A percentile compares a stretch with the other conserved stretches of the same genome.
Conservation (phyloP, 2,888 invertebrate species). For the Protonemura montana region DNA sequence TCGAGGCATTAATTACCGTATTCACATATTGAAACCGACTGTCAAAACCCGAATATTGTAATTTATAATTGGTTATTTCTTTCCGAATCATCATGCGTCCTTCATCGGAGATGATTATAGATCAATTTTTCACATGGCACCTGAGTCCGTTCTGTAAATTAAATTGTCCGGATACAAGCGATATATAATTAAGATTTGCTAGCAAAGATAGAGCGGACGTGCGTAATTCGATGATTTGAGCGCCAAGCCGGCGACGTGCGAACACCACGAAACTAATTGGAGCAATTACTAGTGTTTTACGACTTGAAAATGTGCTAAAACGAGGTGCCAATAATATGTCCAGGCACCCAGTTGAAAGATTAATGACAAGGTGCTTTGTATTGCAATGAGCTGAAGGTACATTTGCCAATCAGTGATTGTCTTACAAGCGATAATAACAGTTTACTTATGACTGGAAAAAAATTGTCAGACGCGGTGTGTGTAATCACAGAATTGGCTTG, state of each 20-base stretch:
- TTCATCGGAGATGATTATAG: constrained; percentile 7
- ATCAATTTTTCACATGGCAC: not conserved
- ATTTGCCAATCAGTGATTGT: not conserved
- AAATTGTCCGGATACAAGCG: not conserved
- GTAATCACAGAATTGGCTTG: not conserved
- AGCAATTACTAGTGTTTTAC: not conserved
- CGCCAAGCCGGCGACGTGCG: not conserved
- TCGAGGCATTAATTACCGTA: not conserved
- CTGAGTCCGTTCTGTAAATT: not conserved
- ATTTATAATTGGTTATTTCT: constrained; percentile 7
- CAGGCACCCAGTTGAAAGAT: not conserved
- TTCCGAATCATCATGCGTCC: not conserved
- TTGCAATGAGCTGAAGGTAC: too few species aligned
- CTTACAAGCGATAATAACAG: not conserved
- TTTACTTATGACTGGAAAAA: not conserved
- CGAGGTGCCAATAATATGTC: not conserved
- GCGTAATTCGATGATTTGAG: not conserved
- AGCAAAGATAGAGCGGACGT: not conserved
- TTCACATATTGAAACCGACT: not conserved
- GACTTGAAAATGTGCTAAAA: not conserved
- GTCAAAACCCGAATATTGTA: not conserved
- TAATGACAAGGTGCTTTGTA: too few species aligned
- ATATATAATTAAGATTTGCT: not conserved
- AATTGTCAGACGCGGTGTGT: not conserved
- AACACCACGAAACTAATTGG: not conserved